These are phyloP conservation scores for Dermatemys mawii DNA, from an alignment of 2,113 vertebrate species.

Conservation along the genomic window DNA sequence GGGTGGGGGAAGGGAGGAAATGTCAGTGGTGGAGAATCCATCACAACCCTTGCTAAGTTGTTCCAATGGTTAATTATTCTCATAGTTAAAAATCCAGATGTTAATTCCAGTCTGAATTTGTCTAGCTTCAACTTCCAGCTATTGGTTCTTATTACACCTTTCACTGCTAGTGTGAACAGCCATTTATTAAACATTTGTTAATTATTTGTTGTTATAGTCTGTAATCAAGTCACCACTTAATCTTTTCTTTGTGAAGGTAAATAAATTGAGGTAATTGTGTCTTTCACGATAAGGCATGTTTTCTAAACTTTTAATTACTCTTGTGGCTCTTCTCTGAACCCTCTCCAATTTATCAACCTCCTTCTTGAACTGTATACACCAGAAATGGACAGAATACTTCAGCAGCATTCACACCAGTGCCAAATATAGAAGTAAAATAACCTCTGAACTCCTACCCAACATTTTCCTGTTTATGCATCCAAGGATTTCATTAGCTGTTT, in stretches of 20 bases:
- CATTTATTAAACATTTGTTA: background rate
- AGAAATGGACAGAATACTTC: background rate
- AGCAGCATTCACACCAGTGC: background rate
- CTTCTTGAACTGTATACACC: background rate
- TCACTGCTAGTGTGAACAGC: background rate
- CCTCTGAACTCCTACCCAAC: background rate
- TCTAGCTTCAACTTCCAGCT: background rate
- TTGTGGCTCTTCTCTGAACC: background rate
- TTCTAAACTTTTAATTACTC: background rate
- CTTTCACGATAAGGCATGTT: background rate
- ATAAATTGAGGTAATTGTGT: background rate
- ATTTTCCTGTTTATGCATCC: background rate
- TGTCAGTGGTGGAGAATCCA: background rate
- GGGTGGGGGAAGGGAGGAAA: background rate
- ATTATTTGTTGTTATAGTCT: background rate
- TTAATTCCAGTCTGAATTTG: background rate
- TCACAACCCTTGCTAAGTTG: background rate
- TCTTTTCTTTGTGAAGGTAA: background rate
- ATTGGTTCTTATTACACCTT: background rate
- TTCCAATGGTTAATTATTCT: background rate
- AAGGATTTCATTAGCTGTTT: background rate
- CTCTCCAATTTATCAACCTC: background rate
- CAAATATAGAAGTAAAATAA: background rate
- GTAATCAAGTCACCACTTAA: background rate
- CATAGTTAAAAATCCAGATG: background rate